phyloP scores from a whole-genome alignment of 2,113 vertebrate species.

The Platysternon megacephalum region DNA sequence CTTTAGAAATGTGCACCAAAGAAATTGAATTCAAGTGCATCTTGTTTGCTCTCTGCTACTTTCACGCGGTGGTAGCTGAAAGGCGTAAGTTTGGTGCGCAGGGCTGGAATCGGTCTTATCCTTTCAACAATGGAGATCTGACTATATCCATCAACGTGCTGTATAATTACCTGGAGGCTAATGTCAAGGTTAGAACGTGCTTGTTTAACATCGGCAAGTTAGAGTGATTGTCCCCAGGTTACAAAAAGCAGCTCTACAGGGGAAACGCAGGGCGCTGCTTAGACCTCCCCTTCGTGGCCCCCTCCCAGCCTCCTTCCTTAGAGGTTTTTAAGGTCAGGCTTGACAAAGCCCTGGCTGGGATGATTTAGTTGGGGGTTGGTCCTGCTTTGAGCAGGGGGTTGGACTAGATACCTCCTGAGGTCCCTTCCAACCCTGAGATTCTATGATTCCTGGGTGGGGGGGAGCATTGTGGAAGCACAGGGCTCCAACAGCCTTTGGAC shows the following conservation, averaged over 20 bases:
- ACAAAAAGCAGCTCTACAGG: background rate
- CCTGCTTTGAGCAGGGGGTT: too few species aligned
- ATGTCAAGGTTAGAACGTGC: constrained; percentile 63
- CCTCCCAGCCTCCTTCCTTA: too few species aligned
- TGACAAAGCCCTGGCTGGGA: too few species aligned
- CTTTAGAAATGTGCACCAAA: constrained; percentile 80
- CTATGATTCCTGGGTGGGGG: background rate
- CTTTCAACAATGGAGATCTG: constrained; percentile 82
- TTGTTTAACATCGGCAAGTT: background rate
- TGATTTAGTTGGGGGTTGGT: too few species aligned
- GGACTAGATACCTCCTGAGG: too few species aligned
- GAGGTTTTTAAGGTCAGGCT: too few species aligned
- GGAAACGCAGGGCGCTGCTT: background rate
- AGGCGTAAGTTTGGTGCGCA: constrained; percentile 80
- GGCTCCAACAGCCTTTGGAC: background rate
- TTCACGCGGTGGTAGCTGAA: constrained; percentile 79
- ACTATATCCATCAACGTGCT: constrained; percentile 79
- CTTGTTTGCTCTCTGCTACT: constrained; percentile 81
- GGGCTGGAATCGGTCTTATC: constrained; percentile 81
- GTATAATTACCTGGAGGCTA: constrained; percentile 82
- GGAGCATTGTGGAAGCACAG: background rate
- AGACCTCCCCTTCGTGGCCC: background rate
- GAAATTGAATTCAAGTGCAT: constrained; percentile 79
- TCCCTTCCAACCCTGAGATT: too few species aligned
- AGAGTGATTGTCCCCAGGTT: background rate